Percentiles rank a stretch among this genome's conserved stretches.
Conservation (phyloP, 2,888 invertebrate species). For the Sisyra terminalis region DNA sequence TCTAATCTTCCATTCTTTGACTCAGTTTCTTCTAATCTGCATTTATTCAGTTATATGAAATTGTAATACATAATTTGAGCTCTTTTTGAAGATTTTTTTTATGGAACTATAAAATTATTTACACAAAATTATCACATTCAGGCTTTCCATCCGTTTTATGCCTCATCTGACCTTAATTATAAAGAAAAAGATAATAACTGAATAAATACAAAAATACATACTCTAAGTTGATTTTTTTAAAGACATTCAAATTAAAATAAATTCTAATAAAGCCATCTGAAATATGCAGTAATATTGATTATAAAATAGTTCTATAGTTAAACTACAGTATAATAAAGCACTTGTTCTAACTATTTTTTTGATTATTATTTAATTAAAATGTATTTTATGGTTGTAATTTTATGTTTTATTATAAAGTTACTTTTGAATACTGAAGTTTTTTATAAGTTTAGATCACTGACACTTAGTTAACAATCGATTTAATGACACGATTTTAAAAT, state of each 20-base stretch:
- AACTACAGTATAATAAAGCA: slow-evolving; percentile 2
- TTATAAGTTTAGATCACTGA: background rate
- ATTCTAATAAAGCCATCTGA: background rate
- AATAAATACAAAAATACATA: slow-evolving; percentile 1
- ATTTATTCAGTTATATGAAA: background rate
- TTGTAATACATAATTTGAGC: background rate
- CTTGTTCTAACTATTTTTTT: slow-evolving; percentile 3
- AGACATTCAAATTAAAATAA: too few species aligned
- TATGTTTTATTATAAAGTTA: background rate
- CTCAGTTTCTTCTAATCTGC: too few species aligned
- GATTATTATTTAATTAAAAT: background rate
- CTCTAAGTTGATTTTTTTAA: background rate
- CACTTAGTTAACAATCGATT: background rate
- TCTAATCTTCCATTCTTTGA: too few species aligned
- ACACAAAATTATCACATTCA: too few species aligned
- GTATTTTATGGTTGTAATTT: background rate
- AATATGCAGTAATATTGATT: background rate
- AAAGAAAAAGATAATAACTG: background rate
- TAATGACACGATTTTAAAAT: background rate
- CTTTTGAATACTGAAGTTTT: slow-evolving; percentile 2
- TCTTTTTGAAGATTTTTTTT: too few species aligned
- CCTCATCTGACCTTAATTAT: too few species aligned
- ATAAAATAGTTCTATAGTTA: background rate
- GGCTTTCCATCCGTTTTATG: too few species aligned
- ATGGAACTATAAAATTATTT: too few species aligned